phyloP scores from a whole-genome alignment of 2,888 invertebrate species.

The Agonopterix heracliana region DNA sequence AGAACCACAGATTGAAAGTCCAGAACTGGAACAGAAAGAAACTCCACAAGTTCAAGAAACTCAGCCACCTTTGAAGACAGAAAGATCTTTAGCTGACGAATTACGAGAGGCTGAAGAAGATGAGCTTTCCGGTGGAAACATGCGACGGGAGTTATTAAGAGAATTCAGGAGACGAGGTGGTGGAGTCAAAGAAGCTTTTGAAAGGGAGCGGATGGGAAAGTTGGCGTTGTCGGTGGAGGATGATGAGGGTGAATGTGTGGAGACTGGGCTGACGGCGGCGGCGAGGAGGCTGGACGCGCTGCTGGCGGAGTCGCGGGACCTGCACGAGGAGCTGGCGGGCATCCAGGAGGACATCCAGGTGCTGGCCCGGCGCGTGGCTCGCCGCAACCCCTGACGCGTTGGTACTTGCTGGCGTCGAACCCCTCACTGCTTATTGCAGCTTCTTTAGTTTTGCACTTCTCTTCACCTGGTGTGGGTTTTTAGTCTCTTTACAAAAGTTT shows the following conservation, averaged over 20 bases:
- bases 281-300: conserved; percentile 59
- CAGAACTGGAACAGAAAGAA: conserved; percentile 7
- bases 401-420: conserved; percentile 41
- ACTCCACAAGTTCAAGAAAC: neutral
- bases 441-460: neutral
- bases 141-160: conserved; percentile 31
- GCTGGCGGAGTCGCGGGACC: conserved; percentile 60
- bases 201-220: conserved; percentile 57
- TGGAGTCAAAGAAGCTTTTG: conserved; percentile 43
- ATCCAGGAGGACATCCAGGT: conserved; percentile 73
- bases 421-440: neutral
- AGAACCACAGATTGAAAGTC: conserved; percentile 25
- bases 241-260: conserved; percentile 40
- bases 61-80: conserved; percentile 15
- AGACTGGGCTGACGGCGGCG: conserved; percentile 46
- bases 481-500: no score
- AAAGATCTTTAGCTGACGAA: conserved; percentile 60
- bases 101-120: conserved; percentile 58
- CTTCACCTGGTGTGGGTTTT: no score
- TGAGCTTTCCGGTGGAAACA: conserved; percentile 30
- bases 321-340: conserved; percentile 64
- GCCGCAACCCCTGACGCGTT: conserved; percentile 61
- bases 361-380: conserved; percentile 64
- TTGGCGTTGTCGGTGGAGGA: conserved; percentile 65
- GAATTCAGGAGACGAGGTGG: conserved; percentile 41